phyloP scores from a whole-genome alignment of 2,888 invertebrate species.

The Cerceris rybyensis region DNA sequence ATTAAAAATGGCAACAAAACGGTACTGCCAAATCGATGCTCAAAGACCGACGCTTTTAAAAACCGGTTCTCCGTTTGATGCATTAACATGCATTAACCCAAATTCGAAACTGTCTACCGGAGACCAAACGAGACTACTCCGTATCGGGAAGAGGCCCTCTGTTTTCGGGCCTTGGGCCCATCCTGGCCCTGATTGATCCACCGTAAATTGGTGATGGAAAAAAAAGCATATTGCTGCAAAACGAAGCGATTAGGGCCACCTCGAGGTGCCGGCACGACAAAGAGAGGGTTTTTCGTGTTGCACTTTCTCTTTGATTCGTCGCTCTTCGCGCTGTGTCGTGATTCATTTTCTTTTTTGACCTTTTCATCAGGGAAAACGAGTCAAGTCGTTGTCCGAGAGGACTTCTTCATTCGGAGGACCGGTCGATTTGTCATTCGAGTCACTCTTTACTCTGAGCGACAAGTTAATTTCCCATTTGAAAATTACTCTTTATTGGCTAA shows the following conservation, averaged over 20 bases:
- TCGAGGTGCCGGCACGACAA: slow-evolving; percentile 14
- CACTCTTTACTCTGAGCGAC: too few species aligned
- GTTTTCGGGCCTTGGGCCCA: slow-evolving; percentile 17
- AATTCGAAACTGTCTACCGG: slow-evolving; percentile 55
- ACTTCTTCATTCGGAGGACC: too few species aligned
- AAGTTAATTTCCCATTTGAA: neutral
- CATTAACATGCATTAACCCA: slow-evolving; percentile 66
- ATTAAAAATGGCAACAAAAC: slow-evolving; percentile 33
- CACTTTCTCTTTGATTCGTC: neutral
- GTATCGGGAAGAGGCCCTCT: slow-evolving; percentile 6
- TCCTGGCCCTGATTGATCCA: slow-evolving; percentile 54
- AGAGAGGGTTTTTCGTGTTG: slow-evolving; percentile 15
- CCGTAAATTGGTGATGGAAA: slow-evolving; percentile 29
- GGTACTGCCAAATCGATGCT: slow-evolving; percentile 35
- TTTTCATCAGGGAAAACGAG: too few species aligned
- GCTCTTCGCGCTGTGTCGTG: neutral
- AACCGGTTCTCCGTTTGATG: slow-evolving; percentile 63
- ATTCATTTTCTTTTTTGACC: too few species aligned
- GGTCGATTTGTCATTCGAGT: too few species aligned
- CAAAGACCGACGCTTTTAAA: slow-evolving; percentile 39
- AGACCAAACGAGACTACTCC: slow-evolving; percentile 34
- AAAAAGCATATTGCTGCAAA: slow-evolving; percentile 45
- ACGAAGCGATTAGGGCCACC: slow-evolving; percentile 60
- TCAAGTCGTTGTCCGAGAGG: too few species aligned
- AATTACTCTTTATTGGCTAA: neutral